A percentile compares a stretch with the other conserved stretches of the same genome.
Conservation (phyloP, 2,113 vertebrate species). For the Picathartes gymnocephalus region DNA sequence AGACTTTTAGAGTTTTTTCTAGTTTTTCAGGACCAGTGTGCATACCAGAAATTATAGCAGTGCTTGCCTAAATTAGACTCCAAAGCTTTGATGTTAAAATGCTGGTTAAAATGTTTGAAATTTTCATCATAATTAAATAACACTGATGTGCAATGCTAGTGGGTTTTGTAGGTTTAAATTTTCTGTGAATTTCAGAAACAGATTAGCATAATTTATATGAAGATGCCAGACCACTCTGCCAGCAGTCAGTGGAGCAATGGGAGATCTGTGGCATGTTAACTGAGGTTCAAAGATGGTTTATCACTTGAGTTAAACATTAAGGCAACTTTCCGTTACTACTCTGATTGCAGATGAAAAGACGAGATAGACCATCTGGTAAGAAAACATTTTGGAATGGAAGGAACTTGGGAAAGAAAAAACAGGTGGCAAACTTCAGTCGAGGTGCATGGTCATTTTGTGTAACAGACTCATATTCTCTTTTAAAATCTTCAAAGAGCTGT, state of each 20-base stretch:
- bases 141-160: accelerated
- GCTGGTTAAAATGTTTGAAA: not conserved
- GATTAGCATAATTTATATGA: not conserved
- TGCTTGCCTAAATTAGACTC: not conserved
- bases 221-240: not conserved
- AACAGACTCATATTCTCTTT: not conserved
- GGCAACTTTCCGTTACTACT: not conserved
- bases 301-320: not conserved
- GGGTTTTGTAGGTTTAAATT: not conserved
- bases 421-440: not conserved
- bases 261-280: not conserved
- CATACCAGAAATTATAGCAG: not conserved
- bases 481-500: not conserved
- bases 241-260: not conserved
- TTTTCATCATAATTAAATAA: not conserved
- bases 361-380: not conserved
- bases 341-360: not conserved
- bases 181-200: not conserved
- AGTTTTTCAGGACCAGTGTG: not conserved
- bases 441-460: not conserved
- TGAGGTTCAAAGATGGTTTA: not conserved
- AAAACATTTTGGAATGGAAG: not conserved
- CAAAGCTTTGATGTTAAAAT: not conserved
- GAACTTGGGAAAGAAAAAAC: not conserved
- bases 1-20: not conserved